These are phyloP conservation scores for Drosophila fulvimacula DNA, from an alignment of 2,888 invertebrate species.

Conservation along the genomic window DNA sequence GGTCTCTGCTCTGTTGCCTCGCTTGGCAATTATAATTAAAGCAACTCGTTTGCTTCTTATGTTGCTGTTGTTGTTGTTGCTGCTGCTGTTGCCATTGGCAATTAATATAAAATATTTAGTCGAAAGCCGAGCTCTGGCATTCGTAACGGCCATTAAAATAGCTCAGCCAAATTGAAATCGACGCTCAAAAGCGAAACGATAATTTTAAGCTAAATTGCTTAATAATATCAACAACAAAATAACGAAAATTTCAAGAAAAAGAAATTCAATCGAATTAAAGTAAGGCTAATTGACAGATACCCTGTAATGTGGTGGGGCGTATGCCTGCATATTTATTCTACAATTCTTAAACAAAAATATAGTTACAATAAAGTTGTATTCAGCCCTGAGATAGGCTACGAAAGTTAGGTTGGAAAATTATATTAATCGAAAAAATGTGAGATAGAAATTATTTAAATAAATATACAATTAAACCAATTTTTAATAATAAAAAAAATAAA, in stretches of 20 bases:
- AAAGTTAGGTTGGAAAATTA: background rate
- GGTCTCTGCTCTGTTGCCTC: slow-evolving; percentile 15
- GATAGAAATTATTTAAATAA: no score
- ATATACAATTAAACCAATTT: background rate
- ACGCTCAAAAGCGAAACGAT: slow-evolving; percentile 18
- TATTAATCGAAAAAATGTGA: background rate
- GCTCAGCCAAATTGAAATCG: slow-evolving; percentile 69
- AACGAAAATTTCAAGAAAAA: background rate
- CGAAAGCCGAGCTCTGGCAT: slow-evolving; percentile 45
- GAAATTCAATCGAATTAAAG: slow-evolving; percentile 1
- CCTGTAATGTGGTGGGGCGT: background rate
- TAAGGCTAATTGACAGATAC: background rate
- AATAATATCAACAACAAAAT: slow-evolving; percentile 46
- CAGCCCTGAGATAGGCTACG: background rate
- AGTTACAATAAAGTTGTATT: background rate
- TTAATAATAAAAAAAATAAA: no score
- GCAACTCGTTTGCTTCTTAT: slow-evolving; percentile 64
- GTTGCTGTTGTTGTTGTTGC: slow-evolving; percentile 4
- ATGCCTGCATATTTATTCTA: background rate
- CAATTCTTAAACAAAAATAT: background rate
- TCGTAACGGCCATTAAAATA: slow-evolving; percentile 69
- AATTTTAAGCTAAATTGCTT: slow-evolving; percentile 61
- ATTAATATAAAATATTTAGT: slow-evolving; percentile 64
- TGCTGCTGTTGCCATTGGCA: slow-evolving; percentile 45
- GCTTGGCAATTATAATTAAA: slow-evolving; percentile 76